Percentiles rank a stretch among this genome's conserved stretches.
phyloP scores from a whole-genome alignment of 2,797 vertebrate genomes.

The Protosalanx chinensis region DNA sequence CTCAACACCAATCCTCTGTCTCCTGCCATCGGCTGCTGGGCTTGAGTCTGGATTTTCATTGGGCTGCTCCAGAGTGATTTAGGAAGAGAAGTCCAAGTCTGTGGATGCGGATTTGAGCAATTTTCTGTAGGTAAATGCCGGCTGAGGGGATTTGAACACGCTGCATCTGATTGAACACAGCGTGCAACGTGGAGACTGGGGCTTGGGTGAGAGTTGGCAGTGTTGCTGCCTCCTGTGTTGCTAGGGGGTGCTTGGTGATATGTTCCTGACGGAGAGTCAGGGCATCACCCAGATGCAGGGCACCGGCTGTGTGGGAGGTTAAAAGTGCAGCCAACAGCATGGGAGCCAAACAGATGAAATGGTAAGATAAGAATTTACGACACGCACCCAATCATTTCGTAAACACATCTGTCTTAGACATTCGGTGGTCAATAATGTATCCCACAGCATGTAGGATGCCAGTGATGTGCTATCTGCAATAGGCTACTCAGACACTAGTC shows the following conservation, averaged over 20 bases:
- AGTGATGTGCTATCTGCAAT: neutral
- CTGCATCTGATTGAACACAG: conserved; percentile 66
- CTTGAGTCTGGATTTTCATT: conserved; percentile 45
- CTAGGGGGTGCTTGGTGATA: conserved; percentile 54
- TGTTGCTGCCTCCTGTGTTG: conserved; percentile 58
- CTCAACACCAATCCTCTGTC: conserved; percentile 51
- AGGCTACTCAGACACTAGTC: no score
- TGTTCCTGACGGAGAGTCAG: conserved; percentile 67
- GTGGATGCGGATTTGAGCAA: conserved; percentile 59
- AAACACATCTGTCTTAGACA: neutral
- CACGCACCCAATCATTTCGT: neutral
- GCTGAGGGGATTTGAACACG: conserved; percentile 60
- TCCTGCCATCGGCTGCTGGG: conserved; percentile 54
- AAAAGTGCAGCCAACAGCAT: conserved; percentile 66
- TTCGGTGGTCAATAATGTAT: neutral
- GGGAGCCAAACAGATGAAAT: conserved; percentile 83
- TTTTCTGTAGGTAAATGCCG: conserved; percentile 55
- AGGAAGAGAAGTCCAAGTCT: conserved; percentile 36
- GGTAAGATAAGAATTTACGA: conserved; percentile 61
- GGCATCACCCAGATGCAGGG: conserved; percentile 63
- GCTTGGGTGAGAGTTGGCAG: conserved; percentile 38
- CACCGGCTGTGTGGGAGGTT: conserved; percentile 61
- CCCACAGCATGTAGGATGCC: neutral
- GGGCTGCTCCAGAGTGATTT: conserved; percentile 50
- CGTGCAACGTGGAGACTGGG: conserved; percentile 63